Evolutionary conservation across 2,888 invertebrate species (phyloP).

Genomic region (Linnaemya tessellans): DNA sequence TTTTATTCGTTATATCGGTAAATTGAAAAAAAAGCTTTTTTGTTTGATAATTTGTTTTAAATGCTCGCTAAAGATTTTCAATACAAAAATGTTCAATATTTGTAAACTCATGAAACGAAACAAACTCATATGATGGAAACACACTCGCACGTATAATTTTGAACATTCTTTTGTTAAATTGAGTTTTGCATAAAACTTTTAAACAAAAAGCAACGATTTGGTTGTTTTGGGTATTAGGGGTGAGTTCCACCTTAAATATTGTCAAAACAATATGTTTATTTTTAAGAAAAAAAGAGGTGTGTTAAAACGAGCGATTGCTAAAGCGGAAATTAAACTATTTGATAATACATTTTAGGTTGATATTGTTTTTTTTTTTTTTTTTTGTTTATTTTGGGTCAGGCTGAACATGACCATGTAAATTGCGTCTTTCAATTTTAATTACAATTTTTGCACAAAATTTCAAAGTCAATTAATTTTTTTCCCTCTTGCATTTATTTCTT

Average conservation of each 20-base stretch:
- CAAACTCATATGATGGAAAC: not conserved
- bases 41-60: not conserved
- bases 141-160: not conserved
- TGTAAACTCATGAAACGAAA: not conserved
- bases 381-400: slow-evolving; percentile 11
- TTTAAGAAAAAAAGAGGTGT: slow-evolving; percentile 45
- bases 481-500: slow-evolving; percentile 53
- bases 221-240: slow-evolving; percentile 48
- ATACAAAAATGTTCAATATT: slow-evolving; percentile 1
- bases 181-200: slow-evolving; percentile 49
- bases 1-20: not conserved
- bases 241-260: slow-evolving; percentile 61
- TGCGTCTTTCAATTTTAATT: slow-evolving; percentile 26
- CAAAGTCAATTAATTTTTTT: slow-evolving; percentile 54
- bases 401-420: slow-evolving; percentile 47
- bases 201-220: slow-evolving; percentile 3
- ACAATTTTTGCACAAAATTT: slow-evolving; percentile 1
- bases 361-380: slow-evolving; percentile 5
- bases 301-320: slow-evolving; percentile 8
- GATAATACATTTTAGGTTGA: slow-evolving; percentile 21
- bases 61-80: not conserved
- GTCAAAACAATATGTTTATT: slow-evolving; percentile 25
- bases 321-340: slow-evolving; percentile 66
- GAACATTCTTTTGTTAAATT: slow-evolving; percentile 55
- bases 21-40: not conserved